phyloP scores from a whole-genome alignment of 1,140 invertebrate species.

The Tetragnatha versicolor region DNA sequence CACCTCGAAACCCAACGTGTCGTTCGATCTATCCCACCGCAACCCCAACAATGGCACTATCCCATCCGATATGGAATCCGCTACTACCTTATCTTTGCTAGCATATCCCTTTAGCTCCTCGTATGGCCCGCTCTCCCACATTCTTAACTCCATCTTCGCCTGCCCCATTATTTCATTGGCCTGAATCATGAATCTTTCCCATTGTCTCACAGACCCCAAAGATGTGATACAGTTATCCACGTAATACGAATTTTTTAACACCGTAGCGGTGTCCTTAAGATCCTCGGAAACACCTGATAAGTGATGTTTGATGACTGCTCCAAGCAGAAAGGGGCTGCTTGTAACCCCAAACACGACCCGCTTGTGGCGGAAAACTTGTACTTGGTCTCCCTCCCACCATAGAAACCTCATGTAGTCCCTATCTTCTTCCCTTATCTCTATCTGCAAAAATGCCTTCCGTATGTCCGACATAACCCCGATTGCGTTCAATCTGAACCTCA shows the following conservation, averaged over 20 bases:
- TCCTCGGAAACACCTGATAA: neutral
- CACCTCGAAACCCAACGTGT: too few species aligned
- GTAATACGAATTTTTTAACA: neutral
- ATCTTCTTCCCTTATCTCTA: neutral
- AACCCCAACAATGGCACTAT: too few species aligned
- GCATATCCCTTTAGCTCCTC: too few species aligned
- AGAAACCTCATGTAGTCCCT: neutral
- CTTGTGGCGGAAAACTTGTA: neutral
- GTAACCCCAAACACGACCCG: conserved; percentile 20
- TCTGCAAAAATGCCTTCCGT: neutral
- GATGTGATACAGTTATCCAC: neutral
- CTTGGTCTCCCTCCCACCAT: neutral
- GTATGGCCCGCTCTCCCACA: too few species aligned
- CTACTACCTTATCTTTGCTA: too few species aligned
- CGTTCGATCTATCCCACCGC: too few species aligned
- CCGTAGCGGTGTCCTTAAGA: too few species aligned
- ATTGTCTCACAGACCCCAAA: neutral
- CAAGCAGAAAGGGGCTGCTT: neutral
- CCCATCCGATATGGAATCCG: too few species aligned
- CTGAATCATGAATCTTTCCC: neutral
- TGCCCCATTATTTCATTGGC: neutral
- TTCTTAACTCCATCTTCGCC: too few species aligned
- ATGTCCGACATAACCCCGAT: neutral
- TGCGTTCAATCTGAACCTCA: neutral
- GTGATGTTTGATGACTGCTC: neutral